Percentiles rank a stretch among this genome's conserved stretches.
phyloP scores from a whole-genome alignment of 1,140 invertebrate species.

The Galleria mellonella region DNA sequence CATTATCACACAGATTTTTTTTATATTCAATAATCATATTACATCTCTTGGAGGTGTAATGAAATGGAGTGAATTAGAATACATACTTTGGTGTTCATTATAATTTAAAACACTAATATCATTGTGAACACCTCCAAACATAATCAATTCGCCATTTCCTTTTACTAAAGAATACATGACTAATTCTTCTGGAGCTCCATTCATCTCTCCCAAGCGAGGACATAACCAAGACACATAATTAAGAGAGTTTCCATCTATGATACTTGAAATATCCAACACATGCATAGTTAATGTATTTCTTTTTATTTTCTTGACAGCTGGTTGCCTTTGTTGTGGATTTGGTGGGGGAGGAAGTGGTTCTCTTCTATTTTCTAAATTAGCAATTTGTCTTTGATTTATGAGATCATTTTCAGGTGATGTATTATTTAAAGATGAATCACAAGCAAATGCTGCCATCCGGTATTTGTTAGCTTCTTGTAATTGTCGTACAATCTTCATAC shows the following conservation, averaged over 20 bases:
- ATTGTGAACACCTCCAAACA: slow-evolving; percentile 95
- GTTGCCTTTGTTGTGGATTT: slow-evolving; percentile 40
- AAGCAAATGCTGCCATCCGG: slow-evolving; percentile 77
- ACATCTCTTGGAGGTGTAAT: slow-evolving; percentile 84
- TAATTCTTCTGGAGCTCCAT: slow-evolving; percentile 88
- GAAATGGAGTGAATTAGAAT: slow-evolving; percentile 88
- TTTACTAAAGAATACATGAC: slow-evolving; percentile 92
- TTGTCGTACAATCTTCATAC: slow-evolving; percentile 65
- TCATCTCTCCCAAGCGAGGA: slow-evolving; percentile 76
- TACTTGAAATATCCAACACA: slow-evolving; percentile 88
- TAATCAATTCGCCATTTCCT: slow-evolving; percentile 92
- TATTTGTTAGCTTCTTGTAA: slow-evolving; percentile 74
- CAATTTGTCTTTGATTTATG: slow-evolving; percentile 65
- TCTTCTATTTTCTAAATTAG: slow-evolving; percentile 59
- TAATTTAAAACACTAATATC: slow-evolving; percentile 75
- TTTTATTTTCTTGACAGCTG: slow-evolving; percentile 65
- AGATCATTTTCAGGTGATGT: slow-evolving; percentile 55
- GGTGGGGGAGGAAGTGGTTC: slow-evolving; percentile 30
- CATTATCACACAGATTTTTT: background rate
- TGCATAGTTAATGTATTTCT: slow-evolving; percentile 85
- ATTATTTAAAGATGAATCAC: slow-evolving; percentile 62
- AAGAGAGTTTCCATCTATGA: slow-evolving; percentile 77
- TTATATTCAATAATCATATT: slow-evolving; percentile 70
- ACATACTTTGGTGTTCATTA: slow-evolving; percentile 75
- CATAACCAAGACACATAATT: slow-evolving; percentile 85